Evolutionary conservation across 2,113 vertebrate species (phyloP).

Genomic region (Thunnus maccoyii): DNA sequence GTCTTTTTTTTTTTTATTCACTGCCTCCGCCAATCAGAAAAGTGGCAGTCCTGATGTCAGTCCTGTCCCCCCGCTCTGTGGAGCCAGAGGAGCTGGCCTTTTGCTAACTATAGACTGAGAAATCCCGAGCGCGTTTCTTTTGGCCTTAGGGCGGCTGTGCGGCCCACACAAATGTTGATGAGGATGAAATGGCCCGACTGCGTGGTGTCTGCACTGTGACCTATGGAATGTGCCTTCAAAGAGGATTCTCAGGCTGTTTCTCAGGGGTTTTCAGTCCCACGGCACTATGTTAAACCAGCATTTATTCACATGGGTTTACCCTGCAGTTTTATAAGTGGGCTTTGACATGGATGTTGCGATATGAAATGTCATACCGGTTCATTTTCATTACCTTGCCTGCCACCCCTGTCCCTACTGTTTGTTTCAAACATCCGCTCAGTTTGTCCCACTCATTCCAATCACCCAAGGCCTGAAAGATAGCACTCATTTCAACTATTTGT

Average conservation of each 20-base stretch:
- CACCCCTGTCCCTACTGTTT: neutral
- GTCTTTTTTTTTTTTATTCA: conserved; percentile 2
- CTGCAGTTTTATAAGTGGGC: conserved; percentile 13
- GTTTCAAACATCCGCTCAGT: neutral
- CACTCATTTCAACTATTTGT: conserved; percentile 5
- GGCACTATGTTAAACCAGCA: conserved; percentile 37
- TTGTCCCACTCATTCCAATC: neutral
- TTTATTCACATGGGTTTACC: conserved; percentile 33
- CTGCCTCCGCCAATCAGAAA: conserved; percentile 42
- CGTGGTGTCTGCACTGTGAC: conserved; percentile 74
- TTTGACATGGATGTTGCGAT: neutral
- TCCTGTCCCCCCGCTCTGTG: conserved; percentile 32
- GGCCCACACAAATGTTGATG: conserved; percentile 82
- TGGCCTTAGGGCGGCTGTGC: conserved; percentile 64
- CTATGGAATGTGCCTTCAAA: conserved; percentile 77
- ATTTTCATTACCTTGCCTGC: neutral
- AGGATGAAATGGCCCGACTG: conserved; percentile 72
- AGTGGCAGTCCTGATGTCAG: conserved; percentile 48
- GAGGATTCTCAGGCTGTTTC: conserved; percentile 67
- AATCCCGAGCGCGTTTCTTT: conserved; percentile 70
- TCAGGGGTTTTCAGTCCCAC: conserved; percentile 54
- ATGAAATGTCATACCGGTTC: conserved; percentile 10
- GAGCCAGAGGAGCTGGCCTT: conserved; percentile 71
- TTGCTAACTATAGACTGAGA: conserved; percentile 76
- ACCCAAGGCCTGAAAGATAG: neutral